Conservation (phyloP, 2,797 vertebrate species). For the Chelmon rostratus region DNA sequence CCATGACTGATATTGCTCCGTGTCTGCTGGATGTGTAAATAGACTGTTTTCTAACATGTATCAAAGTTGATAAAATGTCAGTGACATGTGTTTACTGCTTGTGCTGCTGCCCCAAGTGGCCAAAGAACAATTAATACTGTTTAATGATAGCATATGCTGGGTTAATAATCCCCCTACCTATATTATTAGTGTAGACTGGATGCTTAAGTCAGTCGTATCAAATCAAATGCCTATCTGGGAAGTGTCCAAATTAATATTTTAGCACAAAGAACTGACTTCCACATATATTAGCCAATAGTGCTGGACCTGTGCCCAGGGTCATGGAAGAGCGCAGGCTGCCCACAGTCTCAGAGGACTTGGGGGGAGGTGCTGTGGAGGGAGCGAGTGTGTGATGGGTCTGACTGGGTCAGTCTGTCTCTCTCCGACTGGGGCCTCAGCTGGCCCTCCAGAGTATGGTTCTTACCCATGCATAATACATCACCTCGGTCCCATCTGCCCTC, state of each 20-base stretch:
- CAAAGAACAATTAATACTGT: neutral
- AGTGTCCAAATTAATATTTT: slow-evolving; percentile 70
- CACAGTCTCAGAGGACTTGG: slow-evolving; percentile 49
- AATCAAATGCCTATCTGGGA: slow-evolving; percentile 28
- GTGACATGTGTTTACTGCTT: neutral
- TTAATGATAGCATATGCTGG: neutral
- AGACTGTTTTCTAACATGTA: neutral
- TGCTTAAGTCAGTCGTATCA: slow-evolving; percentile 12
- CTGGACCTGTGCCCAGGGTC: slow-evolving; percentile 66
- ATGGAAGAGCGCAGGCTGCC: slow-evolving; percentile 54
- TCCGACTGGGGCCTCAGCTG: slow-evolving; percentile 75
- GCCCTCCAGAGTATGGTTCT: slow-evolving; percentile 52
- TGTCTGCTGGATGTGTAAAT: neutral
- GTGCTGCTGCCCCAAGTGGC: neutral
- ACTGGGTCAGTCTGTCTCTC: slow-evolving; percentile 72
- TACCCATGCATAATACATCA: slow-evolving; percentile 80
- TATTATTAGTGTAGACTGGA: neutral
- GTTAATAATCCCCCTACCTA: neutral
- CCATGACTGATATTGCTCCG: neutral
- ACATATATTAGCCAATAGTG: slow-evolving; percentile 56
- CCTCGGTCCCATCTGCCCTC: slow-evolving; percentile 77
- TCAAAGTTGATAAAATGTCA: neutral
- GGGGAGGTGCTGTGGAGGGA: slow-evolving; percentile 43
- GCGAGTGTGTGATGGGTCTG: slow-evolving; percentile 66
- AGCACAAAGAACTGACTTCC: slow-evolving; percentile 58